Evolutionary conservation across 2,888 invertebrate species (phyloP), one percentile per base, ranked within the genome.

Genomic region (Panorpa germanica): DNA sequence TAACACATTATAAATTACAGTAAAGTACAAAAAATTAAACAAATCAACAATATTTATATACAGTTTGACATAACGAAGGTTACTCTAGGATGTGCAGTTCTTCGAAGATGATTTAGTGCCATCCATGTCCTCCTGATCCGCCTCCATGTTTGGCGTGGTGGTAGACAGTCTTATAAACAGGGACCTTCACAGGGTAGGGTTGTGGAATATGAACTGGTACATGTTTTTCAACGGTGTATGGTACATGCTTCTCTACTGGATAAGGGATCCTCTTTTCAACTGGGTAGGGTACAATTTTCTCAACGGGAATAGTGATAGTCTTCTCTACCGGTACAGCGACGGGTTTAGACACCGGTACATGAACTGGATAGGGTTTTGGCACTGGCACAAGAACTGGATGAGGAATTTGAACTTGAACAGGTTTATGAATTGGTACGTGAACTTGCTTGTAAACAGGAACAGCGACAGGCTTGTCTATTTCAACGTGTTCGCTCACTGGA

Each of bases 271-370:
- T 53, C 41, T 63, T 72, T 38, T 72, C 71, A 0, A 75, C 70
- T 1, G 71, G 68, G 43, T 71, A 73, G 1, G 74, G 74, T 4
- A 74, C 71, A 14, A 73, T 72, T 44, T 72, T 75, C 41, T 75
- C 74, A 1, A 75, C 66, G 0, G 73, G 73, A 15, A 74, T 62
- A 0, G 68, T 63, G 2, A 75, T 60, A 38, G 73, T 73, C 44
- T 70, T 73, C 18, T 73, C 56, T 4, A 74, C 61, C 2, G 73
- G 74, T 2, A 74, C 65, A 0, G 73, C 70, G 1, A 74, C 59
- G 0, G 72, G 71, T 39, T 69, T 70, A 0, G 71, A 64, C 0
- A 75, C 70, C 2, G 73, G 72, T 1, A 73, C 57, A 19, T 70
- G 69, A 2, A 74, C 72, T 0, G 73, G 74, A 15, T 72, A 66